A percentile compares a stretch with the other conserved stretches of the same genome.
Evolutionary conservation across 2,113 vertebrate species (phyloP).

Genomic region (Pluvianellus socialis): DNA sequence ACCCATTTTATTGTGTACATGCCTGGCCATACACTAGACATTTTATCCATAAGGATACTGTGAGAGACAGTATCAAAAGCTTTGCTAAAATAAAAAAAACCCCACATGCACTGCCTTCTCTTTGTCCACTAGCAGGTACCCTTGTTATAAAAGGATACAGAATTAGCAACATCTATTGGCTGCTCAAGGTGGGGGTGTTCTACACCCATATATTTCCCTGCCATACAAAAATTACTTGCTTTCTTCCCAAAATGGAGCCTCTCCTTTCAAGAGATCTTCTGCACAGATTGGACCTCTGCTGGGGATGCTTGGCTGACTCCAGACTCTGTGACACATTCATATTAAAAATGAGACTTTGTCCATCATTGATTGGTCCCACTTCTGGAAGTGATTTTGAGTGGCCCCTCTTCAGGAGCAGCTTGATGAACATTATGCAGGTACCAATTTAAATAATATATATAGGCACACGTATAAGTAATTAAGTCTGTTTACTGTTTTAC

Average conservation of each 20-base stretch:
- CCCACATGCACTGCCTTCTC: background rate
- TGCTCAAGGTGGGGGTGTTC: background rate
- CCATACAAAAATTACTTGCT: background rate
- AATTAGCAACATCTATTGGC: background rate
- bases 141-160: background rate
- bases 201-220: background rate
- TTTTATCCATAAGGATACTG: background rate
- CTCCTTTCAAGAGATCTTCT: background rate
- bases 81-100: background rate
- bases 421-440: background rate
- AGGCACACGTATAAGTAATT: background rate
- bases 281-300: rapidly evolving
- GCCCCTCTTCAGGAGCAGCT: background rate
- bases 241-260: background rate
- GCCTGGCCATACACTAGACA: background rate
- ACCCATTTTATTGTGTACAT: background rate
- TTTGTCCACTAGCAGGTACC: background rate
- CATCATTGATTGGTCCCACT: background rate
- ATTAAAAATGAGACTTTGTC: background rate
- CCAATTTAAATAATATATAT: background rate
- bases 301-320: background rate
- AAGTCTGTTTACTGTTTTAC: background rate
- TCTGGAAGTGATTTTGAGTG: background rate
- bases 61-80: background rate
- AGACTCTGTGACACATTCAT: background rate